These are phyloP conservation scores for Ganaspis sp. DNA, from an alignment of 1,140 invertebrate species.

Conservation along the genomic window DNA sequence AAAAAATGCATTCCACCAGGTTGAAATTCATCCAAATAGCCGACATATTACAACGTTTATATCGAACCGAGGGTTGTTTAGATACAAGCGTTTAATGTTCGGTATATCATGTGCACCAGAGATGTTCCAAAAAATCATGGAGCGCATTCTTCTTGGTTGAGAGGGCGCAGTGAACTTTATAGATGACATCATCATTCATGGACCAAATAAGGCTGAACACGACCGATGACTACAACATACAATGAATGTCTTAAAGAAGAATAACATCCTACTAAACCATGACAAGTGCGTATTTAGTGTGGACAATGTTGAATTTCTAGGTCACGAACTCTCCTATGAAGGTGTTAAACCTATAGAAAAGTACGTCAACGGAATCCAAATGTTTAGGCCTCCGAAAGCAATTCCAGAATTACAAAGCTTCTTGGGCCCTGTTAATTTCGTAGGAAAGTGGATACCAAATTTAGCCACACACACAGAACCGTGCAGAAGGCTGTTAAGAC, in stretches of 20 bases:
- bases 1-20: too few species aligned
- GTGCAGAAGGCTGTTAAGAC: neutral
- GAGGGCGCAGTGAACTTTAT: conserved; percentile 47
- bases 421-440: neutral
- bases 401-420: neutral
- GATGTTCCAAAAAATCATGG: conserved; percentile 48
- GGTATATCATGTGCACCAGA: conserved; percentile 54
- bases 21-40: too few species aligned
- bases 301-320: too few species aligned
- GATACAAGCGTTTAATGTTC: conserved; percentile 65
- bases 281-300: too few species aligned
- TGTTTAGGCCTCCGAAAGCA: neutral
- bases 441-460: neutral
- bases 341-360: neutral
- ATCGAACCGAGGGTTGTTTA: too few species aligned
- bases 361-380: neutral
- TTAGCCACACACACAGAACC: neutral
- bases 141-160: conserved; percentile 47
- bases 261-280: too few species aligned
- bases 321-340: neutral
- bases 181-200: conserved; percentile 68
- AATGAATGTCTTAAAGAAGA: neutral
- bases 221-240: conserved; percentile 42
- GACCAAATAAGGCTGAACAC: conserved; percentile 54
- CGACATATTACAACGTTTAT: too few species aligned